Conservation (phyloP, 2,888 invertebrate genomes). For the Leucania comma region DNA sequence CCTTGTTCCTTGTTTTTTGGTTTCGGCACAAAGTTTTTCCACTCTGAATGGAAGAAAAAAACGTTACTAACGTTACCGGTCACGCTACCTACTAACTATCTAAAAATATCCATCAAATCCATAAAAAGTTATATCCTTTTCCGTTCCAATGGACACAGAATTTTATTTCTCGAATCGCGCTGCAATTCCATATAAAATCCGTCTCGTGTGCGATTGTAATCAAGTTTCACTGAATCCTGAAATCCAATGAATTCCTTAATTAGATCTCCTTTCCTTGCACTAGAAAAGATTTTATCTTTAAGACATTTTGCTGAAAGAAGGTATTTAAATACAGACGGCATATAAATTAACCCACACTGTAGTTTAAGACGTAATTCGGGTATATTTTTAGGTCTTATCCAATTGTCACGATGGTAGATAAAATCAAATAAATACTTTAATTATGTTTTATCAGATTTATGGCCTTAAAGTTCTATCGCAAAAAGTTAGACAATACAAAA, state of each 20-base stretch:
- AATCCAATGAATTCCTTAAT: constrained; percentile 49
- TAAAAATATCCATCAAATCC: neutral
- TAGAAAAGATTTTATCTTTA: constrained; percentile 36
- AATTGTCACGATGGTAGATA: constrained; percentile 5
- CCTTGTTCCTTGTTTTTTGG: too few relatives aligned
- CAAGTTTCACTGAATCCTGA: constrained; percentile 47
- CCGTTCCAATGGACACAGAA: neutral
- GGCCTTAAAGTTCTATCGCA: neutral
- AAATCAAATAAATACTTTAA: neutral
- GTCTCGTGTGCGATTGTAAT: constrained; percentile 43
- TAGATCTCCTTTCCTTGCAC: constrained; percentile 39
- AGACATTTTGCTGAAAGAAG: constrained; percentile 48
- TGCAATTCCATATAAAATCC: constrained; percentile 31
- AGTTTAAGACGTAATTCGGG: constrained; percentile 2
- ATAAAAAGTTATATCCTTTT: constrained; percentile 4
- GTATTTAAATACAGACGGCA: constrained; percentile 31
- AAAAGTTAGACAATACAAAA: neutral
- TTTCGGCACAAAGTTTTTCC: too few relatives aligned
- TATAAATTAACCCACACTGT: constrained; percentile 44
- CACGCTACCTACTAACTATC: neutral
- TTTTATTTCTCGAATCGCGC: constrained; percentile 23
- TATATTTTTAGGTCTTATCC: neutral
- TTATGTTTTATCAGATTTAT: neutral
- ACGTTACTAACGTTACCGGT: too few relatives aligned
- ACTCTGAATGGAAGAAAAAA: too few relatives aligned